Conservation (phyloP, 1,140 invertebrate genomes). For the Littorina saxatilis region DNA sequence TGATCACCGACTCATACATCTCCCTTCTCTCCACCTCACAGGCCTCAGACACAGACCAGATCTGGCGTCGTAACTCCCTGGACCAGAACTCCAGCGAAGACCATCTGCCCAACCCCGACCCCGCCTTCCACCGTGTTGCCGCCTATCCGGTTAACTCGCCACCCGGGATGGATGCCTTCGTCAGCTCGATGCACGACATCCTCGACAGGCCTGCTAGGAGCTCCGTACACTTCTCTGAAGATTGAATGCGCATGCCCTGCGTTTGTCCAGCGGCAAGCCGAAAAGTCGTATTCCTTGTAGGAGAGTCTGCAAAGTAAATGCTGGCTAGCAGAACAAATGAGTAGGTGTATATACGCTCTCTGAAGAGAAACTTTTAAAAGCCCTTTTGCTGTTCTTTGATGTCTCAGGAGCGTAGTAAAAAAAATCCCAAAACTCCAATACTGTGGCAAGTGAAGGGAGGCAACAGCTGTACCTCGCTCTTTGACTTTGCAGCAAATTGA, state of each 20-base stretch:
- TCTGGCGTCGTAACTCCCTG: conserved; percentile 13
- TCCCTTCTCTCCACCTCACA: neutral
- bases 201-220: neutral
- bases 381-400: no score
- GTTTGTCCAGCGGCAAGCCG: no score
- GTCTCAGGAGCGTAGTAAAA: no score
- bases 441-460: no score
- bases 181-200: neutral
- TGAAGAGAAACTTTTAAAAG: no score
- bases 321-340: no score
- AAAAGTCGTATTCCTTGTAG: neutral
- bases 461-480: no score
- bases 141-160: neutral
- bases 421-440: no score
- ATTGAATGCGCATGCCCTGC: no score
- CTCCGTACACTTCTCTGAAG: conserved; percentile 16
- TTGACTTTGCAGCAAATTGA: no score
- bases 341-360: no score
- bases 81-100: neutral
- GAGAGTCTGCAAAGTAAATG: neutral
- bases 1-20: neutral
- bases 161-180: neutral
- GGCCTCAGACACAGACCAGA: conserved; percentile 25
- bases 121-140: neutral
- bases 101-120: neutral